Conservation (phyloP, 2,797 vertebrate genomes). For the Scolopax rusticola region DNA sequence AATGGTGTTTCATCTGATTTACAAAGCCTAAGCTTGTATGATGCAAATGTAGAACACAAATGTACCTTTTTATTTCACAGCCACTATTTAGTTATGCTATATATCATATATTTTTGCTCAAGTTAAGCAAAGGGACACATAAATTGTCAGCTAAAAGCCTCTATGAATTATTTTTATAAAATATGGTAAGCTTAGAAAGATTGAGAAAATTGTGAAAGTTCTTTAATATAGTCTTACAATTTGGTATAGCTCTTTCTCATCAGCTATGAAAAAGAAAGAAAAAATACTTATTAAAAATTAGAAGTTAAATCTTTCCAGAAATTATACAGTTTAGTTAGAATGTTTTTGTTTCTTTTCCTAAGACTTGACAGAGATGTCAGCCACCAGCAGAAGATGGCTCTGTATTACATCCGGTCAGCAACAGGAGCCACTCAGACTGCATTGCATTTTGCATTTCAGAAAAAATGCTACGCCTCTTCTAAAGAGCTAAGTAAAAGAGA, state of each 20-base stretch:
- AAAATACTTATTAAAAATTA: not conserved
- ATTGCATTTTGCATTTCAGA: not conserved
- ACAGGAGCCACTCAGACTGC: not conserved
- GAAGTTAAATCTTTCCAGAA: not conserved
- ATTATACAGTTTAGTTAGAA: not conserved
- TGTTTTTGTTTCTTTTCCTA: not conserved
- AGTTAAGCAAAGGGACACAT: not conserved
- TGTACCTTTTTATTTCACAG: constrained; percentile 67
- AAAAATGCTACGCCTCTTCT: not conserved
- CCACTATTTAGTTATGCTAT: constrained; percentile 68
- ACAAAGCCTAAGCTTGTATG: constrained; percentile 61
- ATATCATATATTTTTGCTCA: constrained; percentile 49
- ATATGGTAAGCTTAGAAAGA: not conserved
- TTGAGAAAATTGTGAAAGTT: not conserved
- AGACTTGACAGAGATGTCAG: not conserved
- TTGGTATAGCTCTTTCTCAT: not conserved
- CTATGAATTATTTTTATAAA: not conserved
- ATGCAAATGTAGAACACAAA: constrained; percentile 32
- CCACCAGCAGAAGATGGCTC: not conserved
- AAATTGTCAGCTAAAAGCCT: not conserved
- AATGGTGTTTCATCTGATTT: constrained; percentile 67
- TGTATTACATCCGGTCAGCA: rapidly evolving
- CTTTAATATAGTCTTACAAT: not conserved
- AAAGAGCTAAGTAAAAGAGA: not conserved
- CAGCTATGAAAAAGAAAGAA: not conserved